Base-by-base conservation (phyloP, 2,797 vertebrate species). In the Setipinna tenuifilis region DNA sequence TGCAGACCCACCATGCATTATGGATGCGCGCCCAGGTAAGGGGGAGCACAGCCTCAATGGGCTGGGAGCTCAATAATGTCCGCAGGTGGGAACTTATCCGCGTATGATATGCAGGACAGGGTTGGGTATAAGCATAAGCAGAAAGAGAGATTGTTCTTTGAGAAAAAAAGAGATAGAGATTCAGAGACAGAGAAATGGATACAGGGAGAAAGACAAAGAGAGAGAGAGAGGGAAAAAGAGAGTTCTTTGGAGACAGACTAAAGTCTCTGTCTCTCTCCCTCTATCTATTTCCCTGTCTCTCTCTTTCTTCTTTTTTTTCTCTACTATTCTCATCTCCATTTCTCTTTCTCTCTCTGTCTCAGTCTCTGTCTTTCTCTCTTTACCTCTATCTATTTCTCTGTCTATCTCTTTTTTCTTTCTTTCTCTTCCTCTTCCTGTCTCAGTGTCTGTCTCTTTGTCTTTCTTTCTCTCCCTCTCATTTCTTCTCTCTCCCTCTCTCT, bases 1-100 rank as follows among this genome's bases (percentile, higher is more conserved):
- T 75, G 68, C 68, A 9, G 17, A 16, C 28, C 16, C 5, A 9
- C 4, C 6, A 75, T 75, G 68, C 68, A 75, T 75, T 75, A 75
- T 75, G 68, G 16, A 75, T 75, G 68, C 31, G 16, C 28, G 68
- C 31, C 28, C 68, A 75, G 31, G 68, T 75, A 75, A 75, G 68
- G 31, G 68, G 19, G 65, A 71, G 65, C 65, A 41, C 68, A 41
- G 68, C 68, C 68, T 75, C 16, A 75, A 41, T 75, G 68, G 35
- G 35, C 28, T 41, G 68, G 4, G 68, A 41, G 16, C 68, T 35
- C 31, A 2, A 41, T 75, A 75, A 21, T 75, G 16, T 14, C 23
- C 62, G 59, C 62, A 68, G 65, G 14, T 31, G 14, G 65, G 68
- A 75, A 41, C 25, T n/a, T n/a, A n/a, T 12, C 5, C 11, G 12